These are phyloP conservation scores for Agonopterix heracliana DNA, from an alignment of 2,888 invertebrate genomes.

Conservation along the genomic window DNA sequence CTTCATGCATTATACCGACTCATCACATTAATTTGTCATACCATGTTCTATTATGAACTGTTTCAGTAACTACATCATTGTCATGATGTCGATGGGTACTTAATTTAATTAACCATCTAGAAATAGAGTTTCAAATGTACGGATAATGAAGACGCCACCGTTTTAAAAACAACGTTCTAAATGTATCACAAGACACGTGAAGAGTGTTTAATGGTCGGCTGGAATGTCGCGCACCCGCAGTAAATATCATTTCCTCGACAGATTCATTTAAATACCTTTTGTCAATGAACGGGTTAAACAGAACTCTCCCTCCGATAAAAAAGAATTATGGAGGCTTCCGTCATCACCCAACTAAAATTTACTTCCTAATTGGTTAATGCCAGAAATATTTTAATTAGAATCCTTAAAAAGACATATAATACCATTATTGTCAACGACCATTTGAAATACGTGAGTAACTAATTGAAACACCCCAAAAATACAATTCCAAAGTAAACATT, in stretches of 20 bases:
- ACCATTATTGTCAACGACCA: slow-evolving; percentile 2
- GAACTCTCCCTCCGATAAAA: slow-evolving; percentile 55
- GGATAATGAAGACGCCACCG: no score
- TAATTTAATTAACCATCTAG: no score
- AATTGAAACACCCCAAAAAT: not conserved
- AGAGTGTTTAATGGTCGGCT: slow-evolving; percentile 38
- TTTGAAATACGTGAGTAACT: not conserved
- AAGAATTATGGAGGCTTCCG: slow-evolving; percentile 60
- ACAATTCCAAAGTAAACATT: slow-evolving; percentile 23
- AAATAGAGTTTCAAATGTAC: no score
- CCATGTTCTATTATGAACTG: no score
- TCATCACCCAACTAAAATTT: slow-evolving; percentile 42
- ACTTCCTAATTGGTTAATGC: slow-evolving; percentile 57
- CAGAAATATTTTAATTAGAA: slow-evolving; percentile 69
- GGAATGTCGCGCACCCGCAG: slow-evolving; percentile 51
- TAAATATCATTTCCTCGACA: slow-evolving; percentile 69
- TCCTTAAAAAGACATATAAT: slow-evolving; percentile 2
- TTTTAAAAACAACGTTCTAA: no score
- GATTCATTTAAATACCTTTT: slow-evolving; percentile 76
- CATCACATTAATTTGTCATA: no score
- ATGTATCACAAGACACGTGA: not conserved
- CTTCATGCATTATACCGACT: no score
- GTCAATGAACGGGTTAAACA: slow-evolving; percentile 74
- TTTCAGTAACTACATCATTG: no score
- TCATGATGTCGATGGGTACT: no score